Percentiles rank a stretch among this genome's conserved stretches.
Evolutionary conservation across 1,140 invertebrate genomes (phyloP).

Genomic region (Littorina saxatilis): DNA sequence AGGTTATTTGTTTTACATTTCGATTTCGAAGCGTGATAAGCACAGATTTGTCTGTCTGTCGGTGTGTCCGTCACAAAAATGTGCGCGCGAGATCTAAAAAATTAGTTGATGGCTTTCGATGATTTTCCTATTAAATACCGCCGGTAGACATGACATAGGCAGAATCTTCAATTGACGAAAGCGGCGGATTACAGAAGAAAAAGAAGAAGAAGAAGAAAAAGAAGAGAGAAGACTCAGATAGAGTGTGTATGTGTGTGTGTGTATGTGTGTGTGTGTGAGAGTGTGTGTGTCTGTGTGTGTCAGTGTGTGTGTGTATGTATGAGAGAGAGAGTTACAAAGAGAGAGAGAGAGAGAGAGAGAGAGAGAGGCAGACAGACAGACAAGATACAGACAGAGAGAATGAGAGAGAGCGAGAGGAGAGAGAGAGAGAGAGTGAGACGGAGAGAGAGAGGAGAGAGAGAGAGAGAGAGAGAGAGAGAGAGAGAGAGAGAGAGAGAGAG

Average conservation of each 20-base stretch:
- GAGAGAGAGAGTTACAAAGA: background rate
- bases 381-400: background rate
- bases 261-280: background rate
- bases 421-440: background rate
- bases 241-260: background rate
- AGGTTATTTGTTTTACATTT: too few species aligned
- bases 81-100: too few species aligned
- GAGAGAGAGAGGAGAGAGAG: background rate
- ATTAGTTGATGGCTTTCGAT: too few species aligned
- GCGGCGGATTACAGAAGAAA: too few species aligned
- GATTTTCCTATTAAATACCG: too few species aligned
- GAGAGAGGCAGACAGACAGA: background rate
- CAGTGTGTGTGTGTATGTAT: background rate
- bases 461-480: background rate
- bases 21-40: too few species aligned
- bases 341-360: background rate
- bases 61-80: too few species aligned
- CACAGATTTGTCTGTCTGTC: too few species aligned
- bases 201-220: too few species aligned
- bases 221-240: too few species aligned
- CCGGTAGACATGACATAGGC: too few species aligned
- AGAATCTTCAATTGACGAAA: too few species aligned
- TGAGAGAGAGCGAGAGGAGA: constrained; percentile 8
- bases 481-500: background rate
- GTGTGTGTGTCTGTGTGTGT: background rate